Percentiles rank a stretch among this genome's conserved stretches.
Evolutionary conservation across 2,797 vertebrate species (phyloP).

Genomic region (Pachyuromys duprasi): DNA sequence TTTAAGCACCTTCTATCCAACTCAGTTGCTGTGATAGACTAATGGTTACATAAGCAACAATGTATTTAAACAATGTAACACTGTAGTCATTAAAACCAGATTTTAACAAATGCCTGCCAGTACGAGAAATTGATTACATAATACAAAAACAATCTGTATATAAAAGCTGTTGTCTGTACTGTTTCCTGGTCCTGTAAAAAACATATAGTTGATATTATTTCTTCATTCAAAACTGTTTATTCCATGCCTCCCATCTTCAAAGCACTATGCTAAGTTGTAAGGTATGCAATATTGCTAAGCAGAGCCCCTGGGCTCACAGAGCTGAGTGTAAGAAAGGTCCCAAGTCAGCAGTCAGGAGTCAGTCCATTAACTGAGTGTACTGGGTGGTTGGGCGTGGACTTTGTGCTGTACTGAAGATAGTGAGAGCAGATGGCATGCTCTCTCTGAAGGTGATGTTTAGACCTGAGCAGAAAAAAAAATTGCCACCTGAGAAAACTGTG

Average conservation of each 20-base stretch:
- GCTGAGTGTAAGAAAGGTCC: neutral
- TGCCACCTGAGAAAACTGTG: neutral
- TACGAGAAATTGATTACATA: neutral
- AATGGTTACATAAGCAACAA: neutral
- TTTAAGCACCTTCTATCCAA: neutral
- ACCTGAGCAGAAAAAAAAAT: neutral
- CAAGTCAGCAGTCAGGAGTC: neutral
- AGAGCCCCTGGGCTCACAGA: neutral
- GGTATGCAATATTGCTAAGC: neutral
- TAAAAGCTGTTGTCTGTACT: conserved; percentile 15
- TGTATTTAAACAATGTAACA: neutral
- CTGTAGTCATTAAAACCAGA: conserved; percentile 7
- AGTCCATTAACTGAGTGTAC: neutral
- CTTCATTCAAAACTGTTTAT: conserved; percentile 20
- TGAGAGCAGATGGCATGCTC: neutral
- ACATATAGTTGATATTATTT: conserved; percentile 7
- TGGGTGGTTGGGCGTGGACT: neutral
- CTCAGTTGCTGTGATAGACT: neutral
- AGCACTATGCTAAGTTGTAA: neutral
- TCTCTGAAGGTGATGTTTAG: neutral
- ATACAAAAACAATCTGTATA: conserved; percentile 7
- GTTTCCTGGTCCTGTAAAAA: conserved; percentile 17
- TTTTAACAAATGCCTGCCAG: conserved; percentile 23
- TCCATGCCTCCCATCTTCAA: neutral
- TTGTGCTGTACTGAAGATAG: neutral